Base-by-base conservation (phyloP, 37 sponge, comb jelly and placozoan genomes). In the Theonella swinhoei region DNA sequence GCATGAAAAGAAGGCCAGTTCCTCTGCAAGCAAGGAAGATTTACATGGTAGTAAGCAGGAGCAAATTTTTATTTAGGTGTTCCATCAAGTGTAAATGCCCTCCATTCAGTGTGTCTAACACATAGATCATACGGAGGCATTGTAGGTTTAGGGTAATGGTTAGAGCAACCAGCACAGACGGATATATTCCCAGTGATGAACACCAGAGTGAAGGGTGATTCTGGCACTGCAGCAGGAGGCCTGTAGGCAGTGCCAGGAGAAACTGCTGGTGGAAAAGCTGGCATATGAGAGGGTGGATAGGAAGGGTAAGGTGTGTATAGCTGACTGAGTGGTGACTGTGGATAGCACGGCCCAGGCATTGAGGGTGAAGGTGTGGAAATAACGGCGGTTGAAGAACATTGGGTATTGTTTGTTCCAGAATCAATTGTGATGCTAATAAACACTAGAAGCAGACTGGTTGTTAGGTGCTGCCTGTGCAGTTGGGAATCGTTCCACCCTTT, bases 51-150 rank as follows among this genome's bases (percentile, higher is more conserved):
- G 60, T 80, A 80, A n/a, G 37, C 67, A 28, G 62, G 62, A 4
- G 39, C 64, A 78, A 64, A 78, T 24, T 39, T 30, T 38, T 35
- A 32, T 28, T 78, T 64, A 34, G 60, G 77, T 35, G 40, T n/a
- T 9, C 76, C 42, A 1, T n/a, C 36, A 32, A 78, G 78, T 3
- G 62, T 42, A 68, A 54, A 85, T 59, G 40, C 59, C 34, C 72
- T 70, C 85, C 77, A 85, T 42, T 85, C 85, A 68, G 76, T 34
- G 31, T 85, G 85, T 30, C 39, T 35, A 5, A 85, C 75, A 62
- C 85, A 85, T 37, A 85, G 26, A 34, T 85, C 62, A 68, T 77
- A 29, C 3, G 84, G 84, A 40, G 76, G 84, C 8, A 30, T 14
- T 28, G 69, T 11, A 4, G 33, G 42, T 25, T 76, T 85, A 30